A percentile compares a stretch with the other conserved stretches of the same genome.
Evolutionary conservation across 1,140 invertebrate genomes (phyloP).

Genomic region (Trichogramma pretiosum): DNA sequence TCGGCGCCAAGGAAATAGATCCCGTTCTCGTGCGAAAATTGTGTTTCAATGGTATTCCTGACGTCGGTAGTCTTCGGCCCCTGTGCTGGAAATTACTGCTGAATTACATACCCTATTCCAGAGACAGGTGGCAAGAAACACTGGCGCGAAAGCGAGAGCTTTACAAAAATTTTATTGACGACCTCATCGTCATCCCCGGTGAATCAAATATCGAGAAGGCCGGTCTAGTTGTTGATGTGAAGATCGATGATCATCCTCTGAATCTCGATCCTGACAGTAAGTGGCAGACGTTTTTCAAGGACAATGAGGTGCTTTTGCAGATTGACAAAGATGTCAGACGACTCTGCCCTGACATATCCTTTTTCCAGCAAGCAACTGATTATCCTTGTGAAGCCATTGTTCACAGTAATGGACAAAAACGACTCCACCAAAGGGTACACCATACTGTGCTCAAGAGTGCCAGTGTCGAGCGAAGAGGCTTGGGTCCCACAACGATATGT

Average conservation of each 20-base stretch:
- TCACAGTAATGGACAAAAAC: constrained; percentile 62
- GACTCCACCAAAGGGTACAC: constrained; percentile 81
- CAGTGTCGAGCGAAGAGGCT: constrained; percentile 76
- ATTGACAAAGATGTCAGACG: constrained; percentile 95
- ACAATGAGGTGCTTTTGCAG: constrained; percentile 92
- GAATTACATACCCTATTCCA: constrained; percentile 67
- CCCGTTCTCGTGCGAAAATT: constrained; percentile 54
- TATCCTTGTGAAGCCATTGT: constrained; percentile 71
- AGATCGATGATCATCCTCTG: constrained; percentile 74
- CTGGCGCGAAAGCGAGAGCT: constrained; percentile 62
- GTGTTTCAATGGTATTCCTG: constrained; percentile 78
- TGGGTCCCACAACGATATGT: constrained; percentile 78
- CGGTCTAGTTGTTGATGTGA: constrained; percentile 49
- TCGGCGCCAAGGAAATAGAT: constrained; percentile 61
- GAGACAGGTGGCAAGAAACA: constrained; percentile 54
- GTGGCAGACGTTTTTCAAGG: constrained; percentile 90
- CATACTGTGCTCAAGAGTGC: constrained; percentile 76
- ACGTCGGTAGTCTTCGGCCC: constrained; percentile 65
- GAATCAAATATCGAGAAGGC: constrained; percentile 45
- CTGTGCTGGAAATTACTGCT: constrained; percentile 77
- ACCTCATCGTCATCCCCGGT: constrained; percentile 73
- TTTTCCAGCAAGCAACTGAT: constrained; percentile 89
- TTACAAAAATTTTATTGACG: constrained; percentile 78
- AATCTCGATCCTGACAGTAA: constrained; percentile 87
- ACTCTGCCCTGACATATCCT: constrained; percentile 91